These are phyloP conservation scores for Oncorhynchus mykiss DNA, from an alignment of 2,113 vertebrate species.

Conservation along the genomic window DNA sequence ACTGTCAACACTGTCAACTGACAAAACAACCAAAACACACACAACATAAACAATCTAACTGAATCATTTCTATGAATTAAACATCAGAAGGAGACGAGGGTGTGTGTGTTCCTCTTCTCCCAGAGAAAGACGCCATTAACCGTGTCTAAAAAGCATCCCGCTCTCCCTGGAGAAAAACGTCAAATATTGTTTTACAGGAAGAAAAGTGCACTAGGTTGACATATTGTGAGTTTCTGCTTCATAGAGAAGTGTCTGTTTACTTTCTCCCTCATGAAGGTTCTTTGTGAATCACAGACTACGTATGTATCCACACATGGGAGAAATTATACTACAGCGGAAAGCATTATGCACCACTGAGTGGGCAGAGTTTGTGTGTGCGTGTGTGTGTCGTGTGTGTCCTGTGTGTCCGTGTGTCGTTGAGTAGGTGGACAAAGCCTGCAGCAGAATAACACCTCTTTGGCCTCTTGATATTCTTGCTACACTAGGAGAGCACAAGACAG, in stretches of 20 bases:
- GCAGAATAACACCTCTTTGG: too few species aligned
- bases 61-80: slow-evolving; percentile 4
- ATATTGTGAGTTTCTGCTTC: background rate
- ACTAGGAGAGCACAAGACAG: too few species aligned
- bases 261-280: background rate
- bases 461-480: too few species aligned
- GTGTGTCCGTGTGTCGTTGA: background rate
- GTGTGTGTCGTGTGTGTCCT: background rate
- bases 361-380: background rate
- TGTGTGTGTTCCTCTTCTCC: background rate
- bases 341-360: background rate
- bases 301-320: background rate
- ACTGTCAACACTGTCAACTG: background rate
- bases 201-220: background rate
- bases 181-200: background rate
- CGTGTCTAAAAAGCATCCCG: background rate
- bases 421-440: too few species aligned
- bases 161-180: background rate
- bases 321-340: background rate
- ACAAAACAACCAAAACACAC: background rate
- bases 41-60: background rate
- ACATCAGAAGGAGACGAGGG: background rate
- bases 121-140: background rate
- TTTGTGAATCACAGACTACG: background rate
- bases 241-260: background rate